These are phyloP conservation scores for Orthonyx spaldingii DNA, from an alignment of 2,113 vertebrate genomes.

Conservation along the genomic window DNA sequence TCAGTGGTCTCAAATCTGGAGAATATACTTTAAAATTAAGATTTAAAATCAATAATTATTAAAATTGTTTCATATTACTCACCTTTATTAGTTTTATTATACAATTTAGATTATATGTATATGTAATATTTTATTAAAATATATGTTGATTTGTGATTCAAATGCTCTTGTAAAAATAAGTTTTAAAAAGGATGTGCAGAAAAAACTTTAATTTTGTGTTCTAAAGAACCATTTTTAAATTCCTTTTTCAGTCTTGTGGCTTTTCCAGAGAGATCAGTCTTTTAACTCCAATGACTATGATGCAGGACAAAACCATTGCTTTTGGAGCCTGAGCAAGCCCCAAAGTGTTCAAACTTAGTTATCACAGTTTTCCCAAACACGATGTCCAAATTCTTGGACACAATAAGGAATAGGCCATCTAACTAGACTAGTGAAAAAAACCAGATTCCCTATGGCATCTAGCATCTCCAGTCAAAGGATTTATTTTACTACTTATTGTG, in stretches of 20 bases:
- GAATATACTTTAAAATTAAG: background rate
- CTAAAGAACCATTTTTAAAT: background rate
- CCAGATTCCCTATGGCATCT: background rate
- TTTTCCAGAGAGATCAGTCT: background rate
- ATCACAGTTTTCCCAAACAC: fast-evolving
- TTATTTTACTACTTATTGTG: background rate
- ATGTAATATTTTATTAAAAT: background rate
- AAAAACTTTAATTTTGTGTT: fast-evolving
- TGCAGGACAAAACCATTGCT: background rate
- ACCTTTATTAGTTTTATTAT: background rate
- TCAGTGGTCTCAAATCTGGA: background rate
- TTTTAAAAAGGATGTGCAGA: fast-evolving
- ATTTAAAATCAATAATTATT: background rate
- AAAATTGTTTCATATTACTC: background rate
- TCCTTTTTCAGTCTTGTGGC: background rate
- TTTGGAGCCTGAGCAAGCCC: background rate
- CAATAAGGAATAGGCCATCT: background rate
- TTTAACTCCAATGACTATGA: background rate
- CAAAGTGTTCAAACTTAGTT: background rate
- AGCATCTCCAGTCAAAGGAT: background rate
- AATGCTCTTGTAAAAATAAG: background rate
- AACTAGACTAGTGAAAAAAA: background rate
- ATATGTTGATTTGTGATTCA: background rate
- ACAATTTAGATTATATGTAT: no score
- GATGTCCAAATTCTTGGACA: background rate